These are phyloP conservation scores for Archaeoteleia sp. DNA, from an alignment of 2,888 invertebrate species.

Conservation along the genomic window DNA sequence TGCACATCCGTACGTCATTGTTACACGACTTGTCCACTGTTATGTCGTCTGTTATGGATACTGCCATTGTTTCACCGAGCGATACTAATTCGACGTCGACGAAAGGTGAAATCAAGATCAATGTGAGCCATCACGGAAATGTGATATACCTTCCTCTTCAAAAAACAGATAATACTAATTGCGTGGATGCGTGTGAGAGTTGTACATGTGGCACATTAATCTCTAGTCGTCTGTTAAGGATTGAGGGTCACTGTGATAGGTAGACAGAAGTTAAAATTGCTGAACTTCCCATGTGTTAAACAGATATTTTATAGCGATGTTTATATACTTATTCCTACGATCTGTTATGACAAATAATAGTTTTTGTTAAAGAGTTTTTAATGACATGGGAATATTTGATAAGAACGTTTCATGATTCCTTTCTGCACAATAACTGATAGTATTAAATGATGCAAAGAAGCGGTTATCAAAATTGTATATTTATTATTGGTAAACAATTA, in stretches of 20 bases:
- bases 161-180: slow-evolving; percentile 37
- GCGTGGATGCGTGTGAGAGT: slow-evolving; percentile 51
- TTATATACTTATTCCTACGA: slow-evolving; percentile 49
- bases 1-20: slow-evolving; percentile 60
- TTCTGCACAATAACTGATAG: neutral
- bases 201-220: slow-evolving; percentile 31
- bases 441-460: too few relatives aligned
- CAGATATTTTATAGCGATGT: slow-evolving; percentile 55
- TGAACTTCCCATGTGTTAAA: slow-evolving; percentile 54
- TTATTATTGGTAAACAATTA: too few relatives aligned
- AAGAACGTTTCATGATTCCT: neutral
- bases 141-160: slow-evolving; percentile 55
- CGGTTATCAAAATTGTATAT: too few relatives aligned
- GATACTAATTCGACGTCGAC: slow-evolving; percentile 43
- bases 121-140: slow-evolving; percentile 47
- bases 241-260: slow-evolving; percentile 69
- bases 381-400: neutral
- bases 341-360: neutral
- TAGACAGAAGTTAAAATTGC: slow-evolving; percentile 57
- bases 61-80: slow-evolving; percentile 64
- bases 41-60: slow-evolving; percentile 66
- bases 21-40: slow-evolving; percentile 64
- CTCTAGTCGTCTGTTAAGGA: slow-evolving; percentile 52
- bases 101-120: slow-evolving; percentile 22
- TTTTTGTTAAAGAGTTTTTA: too few relatives aligned